These are phyloP conservation scores for Xiphydria camelus DNA, from an alignment of 2,888 invertebrate genomes.

Conservation along the genomic window DNA sequence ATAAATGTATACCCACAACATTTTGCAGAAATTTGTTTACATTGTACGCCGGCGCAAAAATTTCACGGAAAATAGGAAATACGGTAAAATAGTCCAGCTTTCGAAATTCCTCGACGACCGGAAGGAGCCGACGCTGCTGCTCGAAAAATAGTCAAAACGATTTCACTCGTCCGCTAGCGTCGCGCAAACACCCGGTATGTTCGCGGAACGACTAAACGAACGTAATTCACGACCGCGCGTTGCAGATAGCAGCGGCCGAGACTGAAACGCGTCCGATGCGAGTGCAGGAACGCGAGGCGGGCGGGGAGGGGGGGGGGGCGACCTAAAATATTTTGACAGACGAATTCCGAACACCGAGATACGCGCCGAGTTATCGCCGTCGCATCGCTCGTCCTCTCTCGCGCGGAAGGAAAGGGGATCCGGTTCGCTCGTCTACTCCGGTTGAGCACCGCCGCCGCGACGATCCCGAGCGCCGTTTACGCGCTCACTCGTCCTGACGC, in stretches of 20 bases:
- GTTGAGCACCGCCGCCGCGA: not conserved
- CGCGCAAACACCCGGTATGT: no score
- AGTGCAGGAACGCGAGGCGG: conserved; percentile 1
- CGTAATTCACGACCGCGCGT: conserved; percentile 1
- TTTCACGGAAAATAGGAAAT: no score
- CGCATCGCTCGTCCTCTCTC: not conserved
- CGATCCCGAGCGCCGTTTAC: not conserved
- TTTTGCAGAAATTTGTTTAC: no score
- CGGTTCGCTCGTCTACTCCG: not conserved
- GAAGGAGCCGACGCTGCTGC: no score
- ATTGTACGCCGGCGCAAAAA: no score
- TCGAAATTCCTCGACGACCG: no score
- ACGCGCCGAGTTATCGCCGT: conserved; percentile 11
- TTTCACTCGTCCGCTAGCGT: no score
- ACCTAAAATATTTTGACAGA: conserved; percentile 27
- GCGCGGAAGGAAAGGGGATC: not conserved
- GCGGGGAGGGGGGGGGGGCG: conserved; percentile 1
- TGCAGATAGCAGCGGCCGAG: not conserved
- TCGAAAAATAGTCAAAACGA: no score
- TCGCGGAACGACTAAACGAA: not conserved
- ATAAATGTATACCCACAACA: no score
- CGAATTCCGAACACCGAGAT: conserved; percentile 23
- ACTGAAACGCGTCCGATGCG: conserved; percentile 1
- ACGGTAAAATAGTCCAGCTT: no score
- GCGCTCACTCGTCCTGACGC: conserved; percentile 1